These are phyloP conservation scores for Urocitellus parryii DNA, from an alignment of 2,113 vertebrate species.

Conservation along the genomic window DNA sequence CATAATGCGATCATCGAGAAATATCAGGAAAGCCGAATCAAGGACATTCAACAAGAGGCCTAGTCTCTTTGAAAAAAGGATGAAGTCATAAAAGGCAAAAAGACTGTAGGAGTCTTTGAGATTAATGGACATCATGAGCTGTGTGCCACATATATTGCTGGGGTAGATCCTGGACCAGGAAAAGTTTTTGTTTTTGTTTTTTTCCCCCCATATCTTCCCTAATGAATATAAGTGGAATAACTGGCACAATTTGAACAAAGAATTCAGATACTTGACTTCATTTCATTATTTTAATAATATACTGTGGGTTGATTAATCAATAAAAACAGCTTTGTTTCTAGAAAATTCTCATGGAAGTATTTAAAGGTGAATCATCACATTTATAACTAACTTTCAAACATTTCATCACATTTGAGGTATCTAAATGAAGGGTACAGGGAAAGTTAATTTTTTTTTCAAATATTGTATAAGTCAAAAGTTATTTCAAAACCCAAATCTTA, in stretches of 20 bases:
- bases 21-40: neutral
- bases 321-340: neutral
- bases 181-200: neutral
- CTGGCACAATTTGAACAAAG: neutral
- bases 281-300: neutral
- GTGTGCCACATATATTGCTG: neutral
- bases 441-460: neutral
- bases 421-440: neutral
- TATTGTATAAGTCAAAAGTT: neutral
- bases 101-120: neutral
- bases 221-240: neutral
- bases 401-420: neutral
- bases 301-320: neutral
- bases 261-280: neutral
- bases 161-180: neutral
- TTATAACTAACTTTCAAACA: neutral
- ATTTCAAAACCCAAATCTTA: neutral
- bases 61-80: neutral
- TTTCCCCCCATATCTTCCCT: neutral
- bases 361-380: neutral
- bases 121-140: neutral
- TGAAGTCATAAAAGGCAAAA: neutral
- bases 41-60: neutral
- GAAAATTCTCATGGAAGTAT: neutral
- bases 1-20: neutral